Evolutionary conservation across 1,140 invertebrate species (phyloP).

Genomic region (Penaeus chinensis): DNA sequence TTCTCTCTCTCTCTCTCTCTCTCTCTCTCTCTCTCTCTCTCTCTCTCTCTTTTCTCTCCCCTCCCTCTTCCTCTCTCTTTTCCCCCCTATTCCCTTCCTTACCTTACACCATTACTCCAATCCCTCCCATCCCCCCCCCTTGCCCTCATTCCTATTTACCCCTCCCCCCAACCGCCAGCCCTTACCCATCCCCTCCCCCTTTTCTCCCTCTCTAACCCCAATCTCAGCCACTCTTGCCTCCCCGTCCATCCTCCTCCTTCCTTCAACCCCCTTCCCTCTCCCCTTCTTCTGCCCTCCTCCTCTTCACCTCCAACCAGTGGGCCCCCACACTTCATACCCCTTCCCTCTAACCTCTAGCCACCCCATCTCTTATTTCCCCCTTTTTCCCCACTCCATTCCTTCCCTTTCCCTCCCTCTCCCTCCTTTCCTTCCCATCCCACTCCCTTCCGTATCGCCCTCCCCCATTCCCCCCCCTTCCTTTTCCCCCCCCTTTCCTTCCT

Average conservation of each 20-base stretch:
- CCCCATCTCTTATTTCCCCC: background rate
- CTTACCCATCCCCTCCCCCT: background rate
- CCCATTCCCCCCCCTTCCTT: background rate
- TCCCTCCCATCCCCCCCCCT: background rate
- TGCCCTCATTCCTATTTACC: background rate
- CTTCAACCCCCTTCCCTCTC: background rate
- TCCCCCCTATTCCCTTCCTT: background rate
- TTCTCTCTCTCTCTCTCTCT: slow-evolving; percentile 18
- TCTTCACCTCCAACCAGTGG: background rate
- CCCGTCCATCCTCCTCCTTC: background rate
- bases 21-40: slow-evolving; percentile 30
- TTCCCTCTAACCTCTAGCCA: background rate
- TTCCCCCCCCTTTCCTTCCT: background rate
- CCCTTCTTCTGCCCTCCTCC: background rate
- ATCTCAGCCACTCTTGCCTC: background rate
- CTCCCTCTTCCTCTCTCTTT: slow-evolving; percentile 27
- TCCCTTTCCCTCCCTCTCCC: no score
- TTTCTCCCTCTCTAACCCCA: background rate
- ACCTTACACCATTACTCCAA: background rate
- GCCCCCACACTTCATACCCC: background rate
- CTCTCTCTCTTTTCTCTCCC: slow-evolving; percentile 25
- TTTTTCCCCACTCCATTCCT: background rate
- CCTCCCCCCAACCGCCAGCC: background rate
- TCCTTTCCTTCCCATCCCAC: no score
- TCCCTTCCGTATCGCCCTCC: no score